These are phyloP conservation scores for Hirtodrosophila cameraria DNA, from an alignment of 2,888 invertebrate genomes.

Conservation along the genomic window DNA sequence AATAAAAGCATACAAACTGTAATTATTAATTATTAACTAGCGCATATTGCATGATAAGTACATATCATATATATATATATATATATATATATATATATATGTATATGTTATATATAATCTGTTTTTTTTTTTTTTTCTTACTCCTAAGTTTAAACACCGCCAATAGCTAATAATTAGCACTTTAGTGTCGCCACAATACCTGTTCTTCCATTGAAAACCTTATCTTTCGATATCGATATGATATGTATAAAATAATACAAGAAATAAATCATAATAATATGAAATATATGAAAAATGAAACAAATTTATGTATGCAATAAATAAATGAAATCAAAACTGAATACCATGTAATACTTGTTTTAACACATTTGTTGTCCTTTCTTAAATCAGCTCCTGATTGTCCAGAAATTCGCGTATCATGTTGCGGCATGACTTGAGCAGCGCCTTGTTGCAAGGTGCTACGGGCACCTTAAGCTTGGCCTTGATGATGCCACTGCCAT, in stretches of 20 bases:
- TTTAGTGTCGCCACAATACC: conserved; percentile 78
- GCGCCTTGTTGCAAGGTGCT: conserved; percentile 44
- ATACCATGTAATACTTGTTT: conserved; percentile 36
- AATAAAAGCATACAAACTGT: conserved; percentile 32
- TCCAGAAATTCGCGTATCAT: conserved; percentile 74
- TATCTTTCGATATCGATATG: conserved; percentile 52
- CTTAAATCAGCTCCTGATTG: conserved; percentile 56
- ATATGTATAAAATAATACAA: conserved; percentile 45
- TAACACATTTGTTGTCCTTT: too few relatives aligned
- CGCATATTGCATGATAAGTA: conserved; percentile 58
- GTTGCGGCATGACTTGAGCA: conserved; percentile 68
- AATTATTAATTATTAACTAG: conserved; percentile 60
- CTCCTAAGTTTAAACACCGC: conserved; percentile 76
- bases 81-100: conserved; percentile 4
- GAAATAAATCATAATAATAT: conserved; percentile 26
- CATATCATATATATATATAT: conserved; percentile 11
- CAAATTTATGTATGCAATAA: conserved; percentile 77
- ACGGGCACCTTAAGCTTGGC: conserved; percentile 38
- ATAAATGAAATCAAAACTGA: conserved; percentile 71
- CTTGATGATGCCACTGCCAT: conserved; percentile 30
- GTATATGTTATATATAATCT: conserved; percentile 33
- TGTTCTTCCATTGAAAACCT: conserved; percentile 74
- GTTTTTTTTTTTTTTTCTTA: conserved; percentile 63
- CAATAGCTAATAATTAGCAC: conserved; percentile 80
- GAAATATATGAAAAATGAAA: conserved; percentile 46